These are phyloP conservation scores for Dolichotis patagonum DNA, from an alignment of 2,113 vertebrate species.

Conservation along the genomic window DNA sequence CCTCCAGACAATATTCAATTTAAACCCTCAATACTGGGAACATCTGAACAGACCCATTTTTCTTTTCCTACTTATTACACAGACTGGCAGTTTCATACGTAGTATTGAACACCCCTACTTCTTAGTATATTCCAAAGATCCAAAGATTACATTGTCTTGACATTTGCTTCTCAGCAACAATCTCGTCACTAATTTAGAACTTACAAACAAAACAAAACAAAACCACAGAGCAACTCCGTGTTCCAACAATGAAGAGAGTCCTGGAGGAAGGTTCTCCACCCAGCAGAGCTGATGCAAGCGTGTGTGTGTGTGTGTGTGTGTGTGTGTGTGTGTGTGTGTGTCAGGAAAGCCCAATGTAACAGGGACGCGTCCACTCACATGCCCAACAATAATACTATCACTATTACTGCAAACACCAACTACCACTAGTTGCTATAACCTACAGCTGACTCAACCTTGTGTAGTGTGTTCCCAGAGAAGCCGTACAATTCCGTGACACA, in stretches of 20 bases:
- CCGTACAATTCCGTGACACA: neutral
- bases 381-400: neutral
- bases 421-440: neutral
- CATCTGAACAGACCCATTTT: slow-evolving; percentile 69
- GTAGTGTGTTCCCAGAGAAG: neutral
- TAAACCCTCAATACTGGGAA: slow-evolving; percentile 68
- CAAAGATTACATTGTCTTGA: slow-evolving; percentile 34
- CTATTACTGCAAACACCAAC: neutral
- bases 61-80: slow-evolving; percentile 69
- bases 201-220: neutral
- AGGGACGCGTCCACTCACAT: neutral
- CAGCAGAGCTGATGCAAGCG: neutral
- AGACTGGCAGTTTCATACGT: slow-evolving; percentile 29
- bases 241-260: neutral
- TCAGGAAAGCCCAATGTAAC: neutral
- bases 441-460: neutral
- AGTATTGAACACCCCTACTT: neutral
- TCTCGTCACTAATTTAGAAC: neutral
- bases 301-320: too few species aligned
- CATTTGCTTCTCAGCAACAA: neutral
- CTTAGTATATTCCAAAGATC: slow-evolving; percentile 24
- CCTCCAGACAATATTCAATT: slow-evolving; percentile 78
- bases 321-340: too few species aligned
- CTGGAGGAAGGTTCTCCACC: neutral
- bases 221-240: neutral